Evolutionary conservation across 2,888 invertebrate species (phyloP).

Genomic region (Dolomedes plantarius): DNA sequence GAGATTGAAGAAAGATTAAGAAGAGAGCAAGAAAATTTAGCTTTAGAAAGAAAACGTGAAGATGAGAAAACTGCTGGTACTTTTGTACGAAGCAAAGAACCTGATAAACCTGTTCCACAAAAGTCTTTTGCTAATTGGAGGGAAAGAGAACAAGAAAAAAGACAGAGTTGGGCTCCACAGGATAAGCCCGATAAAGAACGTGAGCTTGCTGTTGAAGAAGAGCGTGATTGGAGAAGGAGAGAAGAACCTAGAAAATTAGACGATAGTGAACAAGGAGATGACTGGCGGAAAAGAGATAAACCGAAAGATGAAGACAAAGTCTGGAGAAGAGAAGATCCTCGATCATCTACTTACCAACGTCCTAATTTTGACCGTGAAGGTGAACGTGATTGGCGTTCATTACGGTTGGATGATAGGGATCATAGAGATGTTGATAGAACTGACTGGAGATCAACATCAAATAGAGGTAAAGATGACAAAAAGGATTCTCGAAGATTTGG

Average conservation of each 20-base stretch:
- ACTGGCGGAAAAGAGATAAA: constrained; percentile 28
- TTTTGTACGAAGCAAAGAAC: background rate
- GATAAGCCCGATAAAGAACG: constrained; percentile 29
- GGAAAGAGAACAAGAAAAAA: constrained; percentile 50
- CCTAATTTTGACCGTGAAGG: background rate
- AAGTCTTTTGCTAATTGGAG: constrained; percentile 36
- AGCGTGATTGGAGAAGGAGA: constrained; percentile 37
- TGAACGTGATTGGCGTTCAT: constrained; percentile 27
- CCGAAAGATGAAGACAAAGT: constrained; percentile 21
- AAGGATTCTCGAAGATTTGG: constrained; percentile 21
- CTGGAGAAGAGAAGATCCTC: constrained; percentile 24
- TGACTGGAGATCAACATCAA: constrained; percentile 46
- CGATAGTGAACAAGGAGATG: constrained; percentile 10
- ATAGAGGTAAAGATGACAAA: constrained; percentile 33
- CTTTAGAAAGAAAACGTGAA: constrained; percentile 31
- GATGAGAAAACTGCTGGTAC: constrained; percentile 7
- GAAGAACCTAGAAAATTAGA: constrained; percentile 14
- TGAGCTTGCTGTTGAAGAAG: constrained; percentile 22
- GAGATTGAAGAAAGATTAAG: constrained; percentile 78
- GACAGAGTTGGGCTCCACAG: constrained; percentile 60
- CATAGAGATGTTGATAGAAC: constrained; percentile 38
- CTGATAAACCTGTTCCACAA: background rate
- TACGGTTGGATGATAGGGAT: constrained; percentile 1
- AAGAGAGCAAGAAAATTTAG: constrained; percentile 73
- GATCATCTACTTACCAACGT: background rate